A percentile compares a stretch with the other conserved stretches of the same genome.
These are phyloP conservation scores for Coenobita brevimanus DNA, from an alignment of 1,140 invertebrate genomes.

Conservation along the genomic window DNA sequence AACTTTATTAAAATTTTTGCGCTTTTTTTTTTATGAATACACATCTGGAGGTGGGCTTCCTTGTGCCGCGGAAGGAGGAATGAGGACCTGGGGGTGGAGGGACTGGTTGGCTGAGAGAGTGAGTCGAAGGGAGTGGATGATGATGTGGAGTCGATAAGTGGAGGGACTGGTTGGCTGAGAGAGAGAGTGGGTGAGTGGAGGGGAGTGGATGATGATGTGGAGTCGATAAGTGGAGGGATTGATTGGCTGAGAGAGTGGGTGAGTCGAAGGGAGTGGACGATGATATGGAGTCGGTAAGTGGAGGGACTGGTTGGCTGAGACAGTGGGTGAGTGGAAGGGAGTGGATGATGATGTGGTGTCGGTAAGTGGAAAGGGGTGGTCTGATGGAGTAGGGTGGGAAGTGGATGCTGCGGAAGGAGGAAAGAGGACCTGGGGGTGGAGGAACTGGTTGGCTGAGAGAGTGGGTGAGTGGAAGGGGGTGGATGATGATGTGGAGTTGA, in stretches of 20 bases:
- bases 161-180: not conserved
- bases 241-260: not conserved
- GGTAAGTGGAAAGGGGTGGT: too few relatives aligned
- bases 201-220: not conserved
- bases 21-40: slow-evolving; percentile 15
- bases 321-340: too few relatives aligned
- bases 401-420: not conserved
- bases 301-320: too few relatives aligned
- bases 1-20: slow-evolving; percentile 27
- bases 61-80: not conserved
- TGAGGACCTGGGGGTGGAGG: not conserved
- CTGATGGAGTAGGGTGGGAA: too few relatives aligned
- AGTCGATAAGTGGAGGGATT: not conserved
- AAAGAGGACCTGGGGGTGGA: not conserved
- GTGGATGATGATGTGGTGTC: too few relatives aligned
- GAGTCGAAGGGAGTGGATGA: not conserved
- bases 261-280: not conserved
- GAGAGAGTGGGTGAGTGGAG: not conserved
- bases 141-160: not conserved
- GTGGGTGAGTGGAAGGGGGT: not conserved
- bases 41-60: not conserved
- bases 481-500: not conserved
- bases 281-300: too few relatives aligned
- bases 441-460: not conserved
- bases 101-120: not conserved